Conservation (phyloP, 2,797 vertebrate genomes). For the Ceryle rudis region DNA sequence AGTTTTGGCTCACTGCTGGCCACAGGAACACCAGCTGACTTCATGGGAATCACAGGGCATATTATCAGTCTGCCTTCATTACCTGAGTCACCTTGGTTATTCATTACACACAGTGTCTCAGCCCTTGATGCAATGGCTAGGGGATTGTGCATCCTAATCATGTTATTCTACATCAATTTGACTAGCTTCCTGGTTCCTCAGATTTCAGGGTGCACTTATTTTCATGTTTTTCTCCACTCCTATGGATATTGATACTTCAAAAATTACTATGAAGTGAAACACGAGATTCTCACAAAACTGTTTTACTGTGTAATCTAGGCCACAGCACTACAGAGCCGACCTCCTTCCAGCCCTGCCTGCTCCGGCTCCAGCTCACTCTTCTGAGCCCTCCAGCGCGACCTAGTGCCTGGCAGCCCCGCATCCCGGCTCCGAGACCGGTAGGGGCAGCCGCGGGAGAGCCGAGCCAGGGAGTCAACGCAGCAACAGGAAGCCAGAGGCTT, state of each 20-base stretch:
- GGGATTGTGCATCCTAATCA: neutral
- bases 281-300: rapidly evolving
- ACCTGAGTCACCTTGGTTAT: neutral
- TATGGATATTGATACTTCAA: neutral
- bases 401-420: rapidly evolving
- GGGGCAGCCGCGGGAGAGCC: rapidly evolving
- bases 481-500: neutral
- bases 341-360: neutral
- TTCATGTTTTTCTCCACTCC: neutral
- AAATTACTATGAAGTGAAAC: neutral
- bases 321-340: neutral
- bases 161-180: neutral
- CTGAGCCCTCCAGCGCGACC: rapidly evolving
- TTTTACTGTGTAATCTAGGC: neutral
- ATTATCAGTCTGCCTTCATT: neutral
- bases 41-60: neutral
- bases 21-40: neutral
- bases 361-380: rapidly evolving
- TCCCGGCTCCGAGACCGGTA: rapidly evolving
- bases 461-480: neutral
- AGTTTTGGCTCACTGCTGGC: neutral
- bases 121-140: neutral
- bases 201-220: neutral
- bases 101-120: neutral
- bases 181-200: neutral